These are phyloP conservation scores for Yponomeuta malinellus DNA, from an alignment of 2,888 invertebrate genomes.

Conservation along the genomic window DNA sequence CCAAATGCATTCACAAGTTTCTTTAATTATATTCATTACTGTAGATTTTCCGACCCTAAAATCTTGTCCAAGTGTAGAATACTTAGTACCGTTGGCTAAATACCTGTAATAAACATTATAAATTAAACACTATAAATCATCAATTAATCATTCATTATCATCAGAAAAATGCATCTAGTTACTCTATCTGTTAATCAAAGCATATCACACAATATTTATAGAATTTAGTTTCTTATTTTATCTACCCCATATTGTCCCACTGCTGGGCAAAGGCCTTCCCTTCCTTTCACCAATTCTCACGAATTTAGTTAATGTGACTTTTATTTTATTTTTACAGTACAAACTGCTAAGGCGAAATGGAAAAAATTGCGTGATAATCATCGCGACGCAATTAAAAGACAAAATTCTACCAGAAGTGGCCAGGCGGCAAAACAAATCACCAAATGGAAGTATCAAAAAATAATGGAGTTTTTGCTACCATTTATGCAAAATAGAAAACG, in stretches of 20 bases:
- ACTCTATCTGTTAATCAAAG: slow-evolving; percentile 15
- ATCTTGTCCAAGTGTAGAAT: slow-evolving; percentile 6
- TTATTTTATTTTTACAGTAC: slow-evolving; percentile 19
- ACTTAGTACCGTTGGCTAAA: slow-evolving; percentile 9
- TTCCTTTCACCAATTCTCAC: slow-evolving; percentile 15
- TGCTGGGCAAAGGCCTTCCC: slow-evolving; percentile 4
- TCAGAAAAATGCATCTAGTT: slow-evolving; percentile 15
- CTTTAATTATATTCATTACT: slow-evolving; percentile 7
- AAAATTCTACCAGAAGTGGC: slow-evolving; percentile 20
- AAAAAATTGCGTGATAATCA: slow-evolving; percentile 15
- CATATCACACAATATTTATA: slow-evolving; percentile 15
- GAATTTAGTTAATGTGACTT: slow-evolving; percentile 18
- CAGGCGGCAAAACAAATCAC: slow-evolving; percentile 19
- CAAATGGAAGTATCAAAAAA: slow-evolving; percentile 21
- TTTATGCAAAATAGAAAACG: slow-evolving; percentile 19
- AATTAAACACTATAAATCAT: slow-evolving; percentile 19
- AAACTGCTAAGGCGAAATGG: slow-evolving; percentile 19
- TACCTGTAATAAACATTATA: slow-evolving; percentile 17
- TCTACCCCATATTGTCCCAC: slow-evolving; percentile 14
- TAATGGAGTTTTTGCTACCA: slow-evolving; percentile 21
- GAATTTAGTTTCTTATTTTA: slow-evolving; percentile 15
- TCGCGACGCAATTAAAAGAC: slow-evolving; percentile 18
- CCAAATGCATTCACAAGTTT: slow-evolving; percentile 10
- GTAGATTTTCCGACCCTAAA: slow-evolving; percentile 10
- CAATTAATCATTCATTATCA: slow-evolving; percentile 14